Conservation (phyloP, 2,113 vertebrate species). For the Python bivittatus region DNA sequence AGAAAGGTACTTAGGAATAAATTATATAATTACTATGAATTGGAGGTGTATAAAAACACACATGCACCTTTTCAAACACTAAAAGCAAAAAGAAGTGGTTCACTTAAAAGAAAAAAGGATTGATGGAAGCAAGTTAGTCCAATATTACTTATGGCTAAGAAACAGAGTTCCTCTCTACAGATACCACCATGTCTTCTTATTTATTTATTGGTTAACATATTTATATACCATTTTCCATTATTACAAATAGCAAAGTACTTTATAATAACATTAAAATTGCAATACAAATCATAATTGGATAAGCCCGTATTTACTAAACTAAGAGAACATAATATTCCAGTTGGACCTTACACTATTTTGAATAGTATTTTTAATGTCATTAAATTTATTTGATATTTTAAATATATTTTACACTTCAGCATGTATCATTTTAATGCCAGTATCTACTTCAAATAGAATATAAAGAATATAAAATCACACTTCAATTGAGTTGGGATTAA, state of each 20-base stretch:
- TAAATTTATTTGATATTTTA: not conserved
- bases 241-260: not conserved
- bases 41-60: not conserved
- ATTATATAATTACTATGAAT: not conserved
- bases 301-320: not conserved
- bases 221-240: not conserved
- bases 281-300: not conserved
- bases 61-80: not conserved
- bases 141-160: not conserved
- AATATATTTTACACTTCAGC: too few relatives aligned
- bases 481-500: not conserved
- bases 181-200: not conserved
- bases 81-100: not conserved
- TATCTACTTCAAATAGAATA: not conserved
- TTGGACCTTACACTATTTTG: not conserved
- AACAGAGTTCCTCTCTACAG: not conserved
- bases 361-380: not conserved
- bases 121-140: not conserved
- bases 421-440: not conserved
- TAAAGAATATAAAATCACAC: not conserved
- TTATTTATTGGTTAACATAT: not conserved
- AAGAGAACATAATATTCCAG: not conserved
- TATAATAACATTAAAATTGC: not conserved
- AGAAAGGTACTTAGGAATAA: not conserved
- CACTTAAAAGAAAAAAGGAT: not conserved